These are phyloP conservation scores for Isotomurus palustris DNA, from an alignment of 2,888 invertebrate genomes.

Conservation along the genomic window DNA sequence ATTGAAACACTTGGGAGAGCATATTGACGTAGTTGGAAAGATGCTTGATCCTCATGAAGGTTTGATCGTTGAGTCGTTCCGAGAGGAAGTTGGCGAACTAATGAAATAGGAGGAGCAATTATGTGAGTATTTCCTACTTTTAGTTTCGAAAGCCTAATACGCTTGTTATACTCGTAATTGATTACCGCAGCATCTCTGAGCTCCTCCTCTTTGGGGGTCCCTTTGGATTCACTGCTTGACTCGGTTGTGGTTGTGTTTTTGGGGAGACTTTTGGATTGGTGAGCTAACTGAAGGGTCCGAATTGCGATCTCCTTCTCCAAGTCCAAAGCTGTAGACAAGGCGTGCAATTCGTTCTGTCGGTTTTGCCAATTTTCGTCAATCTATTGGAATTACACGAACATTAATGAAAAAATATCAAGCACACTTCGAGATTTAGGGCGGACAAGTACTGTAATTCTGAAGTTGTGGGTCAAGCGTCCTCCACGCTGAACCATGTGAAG, in stretches of 20 bases:
- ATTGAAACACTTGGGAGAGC: constrained; percentile 14
- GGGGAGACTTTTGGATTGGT: constrained; percentile 15
- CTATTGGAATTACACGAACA: not conserved
- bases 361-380: constrained; percentile 6
- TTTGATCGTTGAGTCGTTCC: constrained; percentile 31
- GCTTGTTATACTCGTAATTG: too few species aligned
- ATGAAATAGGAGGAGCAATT: constrained; percentile 5
- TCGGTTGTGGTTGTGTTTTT: not conserved
- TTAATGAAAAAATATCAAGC: not conserved
- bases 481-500: constrained; percentile 35
- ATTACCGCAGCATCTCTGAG: constrained; percentile 33
- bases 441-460: constrained; percentile 17
- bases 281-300: constrained; percentile 17
- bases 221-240: not conserved
- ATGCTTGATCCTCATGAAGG: constrained; percentile 35
- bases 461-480: constrained; percentile 12
- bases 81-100: constrained; percentile 43
- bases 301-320: constrained; percentile 24
- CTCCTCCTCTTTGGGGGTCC: not conserved
- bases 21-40: constrained; percentile 38
- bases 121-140: constrained; percentile 1
- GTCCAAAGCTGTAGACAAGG: constrained; percentile 36
- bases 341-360: constrained; percentile 19
- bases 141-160: too few species aligned
- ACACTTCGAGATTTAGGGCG: not conserved